Base-by-base conservation (phyloP, 2,797 vertebrate species). In the Neosilurus hyrtlii region DNA sequence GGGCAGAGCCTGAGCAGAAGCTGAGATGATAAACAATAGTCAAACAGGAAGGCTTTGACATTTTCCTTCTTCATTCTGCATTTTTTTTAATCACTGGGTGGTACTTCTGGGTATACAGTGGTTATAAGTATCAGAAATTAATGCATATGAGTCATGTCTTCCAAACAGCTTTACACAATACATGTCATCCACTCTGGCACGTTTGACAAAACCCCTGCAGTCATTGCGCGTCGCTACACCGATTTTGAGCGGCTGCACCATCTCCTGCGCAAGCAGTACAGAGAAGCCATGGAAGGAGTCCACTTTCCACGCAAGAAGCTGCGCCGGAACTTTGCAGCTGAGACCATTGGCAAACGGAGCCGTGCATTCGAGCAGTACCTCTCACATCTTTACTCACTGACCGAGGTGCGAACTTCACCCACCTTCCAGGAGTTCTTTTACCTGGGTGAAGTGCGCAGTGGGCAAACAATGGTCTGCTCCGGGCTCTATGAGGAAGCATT, bases 311-410 rank as follows among this genome's bases (percentile, higher is more conserved):
- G 96, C 26, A 99, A 98, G 89, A 96, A 96, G 88, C 92, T 99
- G 84, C 95, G 93, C 52, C 92, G 92, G 43, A 98, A 99, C 91
- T 99, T 97, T 84, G 94, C 95, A 0, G 95, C 96, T 0, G 96
- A 97, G 93, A 98, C 97, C 20, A 98, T 99, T 0, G 97, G 96
- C 70, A 96, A 96, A 88, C 94, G 97, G 35, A 98, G 97, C 91
- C 93, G 96, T 30, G 97, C 97, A 0, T 98, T 99, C 0, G 97
- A 98, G 78, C 97, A 97, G 90, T 98, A 98, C 88, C 90, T 98
- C 87, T 92, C 94, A 77, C 97, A 96, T 89, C 89, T 99, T 85
- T 95, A 96, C 85, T 94, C 96, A 4, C 89, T 97, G 9, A 73
- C 95, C 0, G 92, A 91, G 86, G 92, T 97, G 83, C 93, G 94